Conservation (phyloP, 2,888 invertebrate genomes). For the Tuberolachnus salignus region DNA sequence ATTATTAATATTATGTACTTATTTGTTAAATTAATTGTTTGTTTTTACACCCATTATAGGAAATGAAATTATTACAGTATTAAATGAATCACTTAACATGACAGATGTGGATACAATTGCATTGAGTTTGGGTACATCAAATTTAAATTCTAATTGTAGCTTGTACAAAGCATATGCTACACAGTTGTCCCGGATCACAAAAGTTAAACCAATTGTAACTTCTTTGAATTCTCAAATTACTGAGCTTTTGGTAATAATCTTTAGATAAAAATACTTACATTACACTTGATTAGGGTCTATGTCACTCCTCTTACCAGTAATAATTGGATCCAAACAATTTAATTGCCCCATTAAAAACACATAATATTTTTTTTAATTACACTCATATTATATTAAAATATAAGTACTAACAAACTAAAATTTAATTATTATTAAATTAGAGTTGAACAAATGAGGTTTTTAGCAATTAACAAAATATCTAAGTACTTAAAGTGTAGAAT, state of each 20-base stretch:
- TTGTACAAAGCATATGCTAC: slow-evolving; percentile 44
- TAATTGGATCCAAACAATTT: too few species aligned
- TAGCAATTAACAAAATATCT: too few species aligned
- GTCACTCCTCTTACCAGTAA: too few species aligned
- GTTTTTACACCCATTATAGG: slow-evolving; percentile 1
- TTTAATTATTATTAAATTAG: background rate
- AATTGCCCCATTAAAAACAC: too few species aligned
- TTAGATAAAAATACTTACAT: background rate
- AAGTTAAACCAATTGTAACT: slow-evolving; percentile 50
- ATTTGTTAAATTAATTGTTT: too few species aligned
- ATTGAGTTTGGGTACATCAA: slow-evolving; percentile 35
- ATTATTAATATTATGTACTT: too few species aligned
- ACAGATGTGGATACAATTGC: slow-evolving; percentile 42
- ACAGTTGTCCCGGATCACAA: slow-evolving; percentile 38
- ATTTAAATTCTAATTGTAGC: slow-evolving; percentile 29
- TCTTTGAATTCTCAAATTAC: slow-evolving; percentile 51
- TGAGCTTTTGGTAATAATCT: slow-evolving; percentile 41
- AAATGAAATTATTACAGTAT: slow-evolving; percentile 43
- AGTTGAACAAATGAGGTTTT: too few species aligned
- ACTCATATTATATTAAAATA: background rate
- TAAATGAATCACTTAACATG: slow-evolving; percentile 41
- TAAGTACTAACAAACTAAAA: background rate
- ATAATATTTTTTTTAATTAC: background rate
- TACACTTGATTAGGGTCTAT: too few species aligned
- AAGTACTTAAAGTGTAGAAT: too few species aligned